Evolutionary conservation across 2,113 vertebrate genomes (phyloP), one percentile per base, ranked within the genome.

Genomic region (Crocuta crocuta): DNA sequence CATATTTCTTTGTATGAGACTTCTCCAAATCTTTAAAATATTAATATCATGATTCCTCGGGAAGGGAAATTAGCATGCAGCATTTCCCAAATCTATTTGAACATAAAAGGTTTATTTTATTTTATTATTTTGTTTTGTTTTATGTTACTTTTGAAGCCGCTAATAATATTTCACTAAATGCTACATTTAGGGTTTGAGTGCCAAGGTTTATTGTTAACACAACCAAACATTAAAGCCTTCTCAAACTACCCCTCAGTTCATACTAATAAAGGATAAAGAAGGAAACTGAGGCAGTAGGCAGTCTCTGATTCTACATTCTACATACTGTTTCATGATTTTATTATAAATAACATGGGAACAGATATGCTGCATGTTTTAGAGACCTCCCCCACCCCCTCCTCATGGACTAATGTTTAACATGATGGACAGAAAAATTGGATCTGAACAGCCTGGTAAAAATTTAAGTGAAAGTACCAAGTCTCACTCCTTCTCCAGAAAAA

Each of bases 401-500:
- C 2, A 70, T 8, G 31, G 6, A 55, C 35, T 17, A 86, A 43
- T 13, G n/a, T 8, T 70, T 79, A n/a, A 1, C 58, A 76, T 4
- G 28, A 92, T 50, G 45, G 28, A 63, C 13, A 82, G 21, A 90
- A 39, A 89, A 50, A 91, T 84, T 95, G 79, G 24, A 90, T 95
- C 79, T 66, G 93, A 48, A 45, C 11, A 98, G 65, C 4, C 45
- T 81, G 81, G 90, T 80, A 93, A 74, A 94, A 96, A 94, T 92
- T 35, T 89, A 31, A 94, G 89, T 91, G 71, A 87, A 87, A 84
- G 3, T 78, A 58, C 31, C 70, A 19, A 0, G 82, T 80, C 93
- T 81, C 89, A 89, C 43, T 95, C 74, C 70, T 98, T 98, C 61
- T 98, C 82, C 78, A 92, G 85, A 97, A 84, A 96, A 83, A 39